Evolutionary conservation across 2,113 vertebrate genomes (phyloP), one percentile per base, ranked within the genome.

Genomic region (Raja brachyura): DNA sequence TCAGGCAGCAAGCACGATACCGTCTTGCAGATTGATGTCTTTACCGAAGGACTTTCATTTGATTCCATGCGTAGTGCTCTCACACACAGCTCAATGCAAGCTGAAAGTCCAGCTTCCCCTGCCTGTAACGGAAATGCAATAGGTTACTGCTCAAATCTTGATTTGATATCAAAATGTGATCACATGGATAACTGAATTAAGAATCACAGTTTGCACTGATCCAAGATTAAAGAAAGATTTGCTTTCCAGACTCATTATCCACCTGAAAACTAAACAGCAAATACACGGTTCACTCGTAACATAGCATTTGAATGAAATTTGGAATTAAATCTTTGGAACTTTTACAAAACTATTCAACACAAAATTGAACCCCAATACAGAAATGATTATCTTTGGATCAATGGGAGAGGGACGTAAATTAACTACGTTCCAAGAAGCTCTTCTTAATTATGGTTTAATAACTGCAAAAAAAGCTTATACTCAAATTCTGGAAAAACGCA

Each of bases 1-100:
- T 97, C 96, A 31, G 98, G 97, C 94, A 99, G 96, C 94, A 99
- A 96, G 95, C 98, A 99, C 4, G 98, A 99, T 95, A 99, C 98
- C 16, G 98, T 99, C 96, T 99, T 99, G 96, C 98, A 99, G 95
- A 99, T 97, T 33, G 98, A 98, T 95, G 98, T 97, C 95, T 98
- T 99, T 93, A 97, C 97, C 94, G 96, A 98, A 59, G 96, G 94
- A 93, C 96, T 97, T 95, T 99, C 98, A 93, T 96, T 96, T 59
- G 98, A 97, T 93, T 98, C 97, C 95, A 99, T 96, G 66, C 96
- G 97, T 93, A 99, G 94, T 9, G 98, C 98, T 95, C 97, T 97
- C 90, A 99, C 97, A 94, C 98, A 99, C 93, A 99, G 95, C 93
- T 99, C 98, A 94, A 99, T 97, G 95, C 98, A 99, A 59, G 96